Conservation (phyloP, 1,140 invertebrate genomes). For the Aphaenogaster ashmeadi region DNA sequence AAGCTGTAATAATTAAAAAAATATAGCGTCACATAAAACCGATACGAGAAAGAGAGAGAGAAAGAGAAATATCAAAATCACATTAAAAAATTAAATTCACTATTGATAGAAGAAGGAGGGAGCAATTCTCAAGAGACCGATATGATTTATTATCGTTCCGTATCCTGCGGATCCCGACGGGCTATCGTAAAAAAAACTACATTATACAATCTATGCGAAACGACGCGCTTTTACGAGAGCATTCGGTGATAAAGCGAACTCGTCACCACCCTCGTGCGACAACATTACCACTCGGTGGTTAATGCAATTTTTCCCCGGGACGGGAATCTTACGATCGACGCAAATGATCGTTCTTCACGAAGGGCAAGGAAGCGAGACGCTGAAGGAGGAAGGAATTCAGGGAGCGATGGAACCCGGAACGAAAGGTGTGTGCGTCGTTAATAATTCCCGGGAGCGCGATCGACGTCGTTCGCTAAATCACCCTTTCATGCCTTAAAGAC, state of each 20-base stretch:
- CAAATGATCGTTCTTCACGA: conserved; percentile 48
- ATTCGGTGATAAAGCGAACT: conserved; percentile 50
- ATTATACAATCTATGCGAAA: conserved; percentile 37
- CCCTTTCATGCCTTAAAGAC: conserved; percentile 59
- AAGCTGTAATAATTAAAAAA: background rate
- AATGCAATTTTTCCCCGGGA: conserved; percentile 57
- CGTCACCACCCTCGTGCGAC: conserved; percentile 30
- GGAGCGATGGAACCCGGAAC: conserved; percentile 2
- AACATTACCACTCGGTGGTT: conserved; percentile 49
- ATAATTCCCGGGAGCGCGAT: conserved; percentile 50
- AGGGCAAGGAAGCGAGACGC: background rate
- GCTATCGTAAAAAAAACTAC: conserved; percentile 18
- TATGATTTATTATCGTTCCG: conserved; percentile 46
- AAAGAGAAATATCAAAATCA: background rate
- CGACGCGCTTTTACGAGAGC: conserved; percentile 28
- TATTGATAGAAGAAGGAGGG: background rate
- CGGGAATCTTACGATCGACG: conserved; percentile 48
- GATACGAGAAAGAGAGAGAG: background rate
- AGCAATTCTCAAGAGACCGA: background rate
- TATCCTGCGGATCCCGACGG: background rate
- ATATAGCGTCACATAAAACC: background rate
- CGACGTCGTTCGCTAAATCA: conserved; percentile 53
- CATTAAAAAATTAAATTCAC: conserved; percentile 27
- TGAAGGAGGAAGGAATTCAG: conserved; percentile 37
- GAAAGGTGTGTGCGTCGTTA: conserved; percentile 37